Conservation (phyloP, 2,888 invertebrate genomes). For the Onthophagus sagittarius region DNA sequence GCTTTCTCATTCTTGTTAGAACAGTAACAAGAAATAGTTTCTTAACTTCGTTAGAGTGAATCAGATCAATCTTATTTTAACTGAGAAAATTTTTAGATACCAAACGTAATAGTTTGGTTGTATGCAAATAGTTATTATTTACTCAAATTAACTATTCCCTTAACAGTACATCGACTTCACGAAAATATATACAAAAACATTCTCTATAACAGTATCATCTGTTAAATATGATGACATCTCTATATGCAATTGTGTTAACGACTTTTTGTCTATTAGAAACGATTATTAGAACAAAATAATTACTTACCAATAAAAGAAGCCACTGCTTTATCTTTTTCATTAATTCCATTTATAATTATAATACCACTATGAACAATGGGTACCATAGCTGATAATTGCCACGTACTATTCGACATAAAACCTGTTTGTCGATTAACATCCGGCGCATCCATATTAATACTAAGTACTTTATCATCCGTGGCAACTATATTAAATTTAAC, state of each 20-base stretch:
- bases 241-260: not conserved
- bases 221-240: not conserved
- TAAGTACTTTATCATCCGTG: constrained; percentile 12
- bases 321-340: constrained; percentile 33
- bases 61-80: no score
- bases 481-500: constrained; percentile 26
- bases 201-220: no score
- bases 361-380: constrained; percentile 38
- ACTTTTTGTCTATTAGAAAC: not conserved
- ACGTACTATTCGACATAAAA: constrained; percentile 35
- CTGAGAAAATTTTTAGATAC: no score
- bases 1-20: no score
- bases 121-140: no score
- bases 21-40: no score
- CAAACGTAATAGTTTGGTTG: no score
- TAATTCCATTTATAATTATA: constrained; percentile 35
- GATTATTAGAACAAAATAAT: not conserved
- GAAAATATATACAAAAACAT: no score
- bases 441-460: constrained; percentile 19
- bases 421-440: constrained; percentile 30
- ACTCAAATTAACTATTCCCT: no score
- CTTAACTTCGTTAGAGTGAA: no score
- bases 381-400: constrained; percentile 35
- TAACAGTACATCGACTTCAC: no score
- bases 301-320: constrained; percentile 40